Percentiles rank a stretch among this genome's conserved stretches.
phyloP scores from a whole-genome alignment of 2,113 vertebrate species.

The Hemiprocne comata region DNA sequence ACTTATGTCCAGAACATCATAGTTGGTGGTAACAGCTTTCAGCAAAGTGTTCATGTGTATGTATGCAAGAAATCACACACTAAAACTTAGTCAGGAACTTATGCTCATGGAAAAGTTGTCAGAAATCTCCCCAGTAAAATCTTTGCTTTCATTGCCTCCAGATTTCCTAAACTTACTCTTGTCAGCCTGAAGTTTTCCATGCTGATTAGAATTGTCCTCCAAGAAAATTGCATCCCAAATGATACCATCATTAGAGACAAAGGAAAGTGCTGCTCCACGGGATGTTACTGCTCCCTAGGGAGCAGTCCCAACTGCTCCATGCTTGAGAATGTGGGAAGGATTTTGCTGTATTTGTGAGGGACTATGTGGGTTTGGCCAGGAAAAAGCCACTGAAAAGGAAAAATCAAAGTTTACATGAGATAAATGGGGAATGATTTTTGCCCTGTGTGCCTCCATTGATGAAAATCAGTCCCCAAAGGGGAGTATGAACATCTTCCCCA shows the following conservation, averaged over 20 bases:
- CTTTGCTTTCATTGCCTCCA: not conserved
- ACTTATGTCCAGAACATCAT: not conserved
- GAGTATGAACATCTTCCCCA: not conserved
- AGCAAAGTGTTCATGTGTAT: not conserved
- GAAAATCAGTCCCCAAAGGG: not conserved
- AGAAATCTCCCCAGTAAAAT: not conserved
- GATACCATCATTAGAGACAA: not conserved
- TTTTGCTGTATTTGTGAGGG: not conserved
- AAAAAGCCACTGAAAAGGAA: not conserved
- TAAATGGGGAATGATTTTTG: not conserved
- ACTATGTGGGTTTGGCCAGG: not conserved
- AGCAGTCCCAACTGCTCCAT: not conserved
- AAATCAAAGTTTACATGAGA: not conserved
- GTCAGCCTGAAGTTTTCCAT: not conserved
- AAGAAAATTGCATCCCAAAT: not conserved
- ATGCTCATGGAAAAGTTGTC: not conserved
- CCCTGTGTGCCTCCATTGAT: not conserved
- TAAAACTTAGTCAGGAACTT: not conserved
- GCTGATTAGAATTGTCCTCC: not conserved
- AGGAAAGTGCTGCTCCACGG: not conserved
- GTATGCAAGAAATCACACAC: not conserved
- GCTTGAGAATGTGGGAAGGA: not conserved
- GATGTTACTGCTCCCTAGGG: not conserved
- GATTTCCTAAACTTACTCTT: not conserved
- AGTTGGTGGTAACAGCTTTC: not conserved